Evolutionary conservation across 2,113 vertebrate species (phyloP).

Genomic region (Phaetusa simplex): DNA sequence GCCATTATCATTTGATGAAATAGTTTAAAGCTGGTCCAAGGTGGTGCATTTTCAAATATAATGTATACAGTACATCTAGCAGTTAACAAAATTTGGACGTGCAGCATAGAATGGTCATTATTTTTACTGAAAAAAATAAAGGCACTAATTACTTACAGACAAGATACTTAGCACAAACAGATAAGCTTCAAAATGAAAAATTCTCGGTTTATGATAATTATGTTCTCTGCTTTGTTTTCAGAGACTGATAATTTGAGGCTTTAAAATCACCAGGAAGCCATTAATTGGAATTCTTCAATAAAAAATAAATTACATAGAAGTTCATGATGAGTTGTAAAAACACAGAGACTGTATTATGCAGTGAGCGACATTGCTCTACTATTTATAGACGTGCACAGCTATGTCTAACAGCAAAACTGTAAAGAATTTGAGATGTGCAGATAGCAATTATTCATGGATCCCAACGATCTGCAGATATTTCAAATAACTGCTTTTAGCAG

Average conservation of each 20-base stretch:
- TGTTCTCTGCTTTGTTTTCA: conserved; percentile 88
- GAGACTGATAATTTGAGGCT: conserved; percentile 89
- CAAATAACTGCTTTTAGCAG: conserved; percentile 76
- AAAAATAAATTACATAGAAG: conserved; percentile 89
- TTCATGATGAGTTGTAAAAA: conserved; percentile 87
- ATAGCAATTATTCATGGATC: conserved; percentile 78
- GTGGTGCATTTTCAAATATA: conserved; percentile 78
- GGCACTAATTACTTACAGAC: conserved; percentile 88
- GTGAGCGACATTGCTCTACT: conserved; percentile 74
- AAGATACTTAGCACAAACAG: conserved; percentile 89
- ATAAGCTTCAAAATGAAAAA: conserved; percentile 90
- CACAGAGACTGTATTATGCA: conserved; percentile 82
- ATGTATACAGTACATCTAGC: conserved; percentile 78
- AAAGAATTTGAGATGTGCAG: conserved; percentile 76
- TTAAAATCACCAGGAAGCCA: conserved; percentile 90
- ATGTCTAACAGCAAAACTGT: conserved; percentile 75
- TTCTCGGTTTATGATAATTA: conserved; percentile 88
- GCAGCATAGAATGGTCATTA: conserved; percentile 83
- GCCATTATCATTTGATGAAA: conserved; percentile 79
- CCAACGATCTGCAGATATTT: conserved; percentile 72
- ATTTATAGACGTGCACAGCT: conserved; percentile 77
- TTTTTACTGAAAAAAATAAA: conserved; percentile 86
- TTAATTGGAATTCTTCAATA: conserved; percentile 91
- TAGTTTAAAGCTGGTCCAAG: conserved; percentile 78
- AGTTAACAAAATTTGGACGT: conserved; percentile 83